Base-by-base conservation (phyloP, 2,797 vertebrate genomes). In the Typhlichthys eigenmanni region DNA sequence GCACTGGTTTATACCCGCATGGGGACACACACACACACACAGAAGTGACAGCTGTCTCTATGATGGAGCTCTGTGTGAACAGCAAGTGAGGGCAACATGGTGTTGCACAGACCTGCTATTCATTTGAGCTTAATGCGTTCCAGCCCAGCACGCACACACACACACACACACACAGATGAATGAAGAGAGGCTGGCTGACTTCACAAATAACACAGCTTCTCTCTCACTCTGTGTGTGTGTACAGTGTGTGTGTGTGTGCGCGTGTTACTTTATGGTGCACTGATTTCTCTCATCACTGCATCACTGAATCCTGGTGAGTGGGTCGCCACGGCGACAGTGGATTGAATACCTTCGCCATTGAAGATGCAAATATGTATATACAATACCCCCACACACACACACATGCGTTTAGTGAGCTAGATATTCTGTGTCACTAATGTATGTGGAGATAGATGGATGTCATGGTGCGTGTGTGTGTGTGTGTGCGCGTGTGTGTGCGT, bases 401-500 rank as follows among this genome's bases (percentile, higher is more conserved):
- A 78, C 52, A 65, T 79, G 64, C 69, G 68, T 55, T 45, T 10
- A 17, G 17, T 12, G 29, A 82, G 85, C 71, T 69, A 74, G 80
- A 85, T 83, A 78, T 80, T 86, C 11, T 54, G 49, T 83, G 88
- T 87, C 90, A 92, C 92, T 91, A 91, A 93, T 93, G 94, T 94
- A 94, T 92, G 86, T 76, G 78, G 88, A 89, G 89, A 95, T 95
- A 95, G 93, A 95, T 95, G 92, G 92, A 86, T 91, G 94, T 93
- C 94, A 94, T 94, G 93, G 91, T 85, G 92, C 91, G 91, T 93
- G 94, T 95, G 94, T 89, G 95, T 94, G 92, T 91, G 91, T 93
- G 94, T 95, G 94, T 89, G 95, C 94, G 94, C 93, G 89, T 93
- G 94, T 91, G 92, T 90, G 90, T 95, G 95, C 88, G 95, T 94